Base-by-base conservation (phyloP, 2,113 vertebrate genomes). In the Chinchilla lanigera region DNA sequence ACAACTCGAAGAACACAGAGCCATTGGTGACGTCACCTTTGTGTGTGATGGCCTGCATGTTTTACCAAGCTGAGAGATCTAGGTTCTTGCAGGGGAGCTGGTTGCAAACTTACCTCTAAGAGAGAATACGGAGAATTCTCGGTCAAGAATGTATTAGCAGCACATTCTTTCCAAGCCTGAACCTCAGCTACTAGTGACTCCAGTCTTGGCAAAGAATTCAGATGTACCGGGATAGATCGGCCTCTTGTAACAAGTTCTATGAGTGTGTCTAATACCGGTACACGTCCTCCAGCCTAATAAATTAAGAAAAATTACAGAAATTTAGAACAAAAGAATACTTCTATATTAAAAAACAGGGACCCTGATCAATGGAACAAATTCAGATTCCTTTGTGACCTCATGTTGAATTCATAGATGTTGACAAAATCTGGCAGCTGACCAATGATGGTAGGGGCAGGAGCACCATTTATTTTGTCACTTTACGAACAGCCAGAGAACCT, bases 101-200 rank as follows among this genome's bases (percentile, higher is more conserved):
- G 0, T 4, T 3, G 38, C 10, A 26, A 3, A 60, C 98, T 98
- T 98, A 99, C 99, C 99, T 99, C 99, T 65, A 99, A 89, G 20
- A 99, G 98, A 16, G 99, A 99, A 9, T 99, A 99, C 0, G 98
- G 97, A 0, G 99, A 99, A 96, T 99, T 99, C 97, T 99, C 99
- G 0, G 96, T 98, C 93, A 99, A 98, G 92, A 99, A 99, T 0
- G 99, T 98, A 95, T 98, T 98, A 5, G 99, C 98, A 93, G 99
- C 99, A 85, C 99, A 99, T 81, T 99, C 99, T 97, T 99, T 99
- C 99, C 99, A 99, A 0, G 98, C 98, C 58, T 99, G 99, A 86
- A 99, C 99, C 84, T 99, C 99, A 0, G 98, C 97, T 94, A 99
- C 98, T 87, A 99, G 95, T 17, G 98, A 97, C 98, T 99, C 99